phyloP scores from a whole-genome alignment of 2,888 invertebrate genomes.

The Apantesis nais region DNA sequence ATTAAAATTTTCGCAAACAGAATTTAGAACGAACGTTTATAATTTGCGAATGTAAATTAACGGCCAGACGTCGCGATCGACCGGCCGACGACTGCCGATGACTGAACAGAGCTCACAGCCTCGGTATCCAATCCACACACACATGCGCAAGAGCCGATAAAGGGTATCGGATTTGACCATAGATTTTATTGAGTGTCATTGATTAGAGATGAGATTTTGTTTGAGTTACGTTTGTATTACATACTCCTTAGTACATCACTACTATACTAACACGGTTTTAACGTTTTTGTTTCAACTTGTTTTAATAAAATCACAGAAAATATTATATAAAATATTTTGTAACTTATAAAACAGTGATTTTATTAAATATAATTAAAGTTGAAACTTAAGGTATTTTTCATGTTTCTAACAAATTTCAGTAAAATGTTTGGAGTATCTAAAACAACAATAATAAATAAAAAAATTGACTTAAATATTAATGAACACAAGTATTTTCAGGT shows the following conservation, averaged over 20 bases:
- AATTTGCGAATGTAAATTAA: constrained; percentile 50
- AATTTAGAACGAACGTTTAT: constrained; percentile 29
- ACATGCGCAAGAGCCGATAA: constrained; percentile 55
- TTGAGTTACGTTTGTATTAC: constrained; percentile 13
- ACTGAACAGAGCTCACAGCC: constrained; percentile 59
- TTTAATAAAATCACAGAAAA: neutral
- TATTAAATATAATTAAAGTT: neutral
- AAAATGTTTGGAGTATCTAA: neutral
- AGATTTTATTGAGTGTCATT: constrained; percentile 58
- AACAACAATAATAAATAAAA: neutral
- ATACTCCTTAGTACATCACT: neutral
- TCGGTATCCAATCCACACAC: constrained; percentile 53
- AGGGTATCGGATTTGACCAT: constrained; percentile 56
- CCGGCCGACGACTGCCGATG: constrained; percentile 73
- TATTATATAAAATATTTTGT: neutral
- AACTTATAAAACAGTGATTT: neutral
- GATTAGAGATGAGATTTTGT: constrained; percentile 54
- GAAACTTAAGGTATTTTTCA: neutral
- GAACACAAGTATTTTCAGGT: neutral
- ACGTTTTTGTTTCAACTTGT: neutral
- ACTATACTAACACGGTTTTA: neutral
- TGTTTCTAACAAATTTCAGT: neutral
- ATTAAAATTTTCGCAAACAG: constrained; percentile 19
- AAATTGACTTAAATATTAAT: neutral
- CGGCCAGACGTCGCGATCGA: constrained; percentile 64